Conservation (phyloP, 2,113 vertebrate genomes). For the Prietella phreatophila region DNA sequence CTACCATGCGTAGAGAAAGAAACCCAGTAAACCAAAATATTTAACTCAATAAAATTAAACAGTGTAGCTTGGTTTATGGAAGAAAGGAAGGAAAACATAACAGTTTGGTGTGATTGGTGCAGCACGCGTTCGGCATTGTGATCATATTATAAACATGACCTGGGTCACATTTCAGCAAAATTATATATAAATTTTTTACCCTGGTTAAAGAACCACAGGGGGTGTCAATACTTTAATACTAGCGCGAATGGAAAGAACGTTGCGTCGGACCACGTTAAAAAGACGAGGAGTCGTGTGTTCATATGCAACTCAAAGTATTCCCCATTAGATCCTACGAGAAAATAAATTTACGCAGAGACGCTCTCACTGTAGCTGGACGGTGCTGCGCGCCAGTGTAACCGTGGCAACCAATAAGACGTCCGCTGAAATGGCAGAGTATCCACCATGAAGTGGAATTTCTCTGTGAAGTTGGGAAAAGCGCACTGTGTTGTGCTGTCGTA, state of each 20-base stretch:
- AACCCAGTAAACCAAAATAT: background rate
- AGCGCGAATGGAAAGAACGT: background rate
- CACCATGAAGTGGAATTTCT: too few relatives aligned
- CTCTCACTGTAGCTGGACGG: too few relatives aligned
- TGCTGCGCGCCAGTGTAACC: too few relatives aligned
- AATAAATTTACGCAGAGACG: too few relatives aligned
- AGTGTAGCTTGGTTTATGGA: background rate
- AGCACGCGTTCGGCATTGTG: background rate
- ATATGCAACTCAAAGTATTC: too few relatives aligned
- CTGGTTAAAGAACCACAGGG: background rate
- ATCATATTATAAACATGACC: background rate
- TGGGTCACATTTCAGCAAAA: background rate
- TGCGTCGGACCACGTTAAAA: background rate
- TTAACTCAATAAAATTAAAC: conserved; percentile 1
- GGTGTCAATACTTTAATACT: background rate
- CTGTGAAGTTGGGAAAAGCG: too few relatives aligned
- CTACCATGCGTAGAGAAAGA: background rate
- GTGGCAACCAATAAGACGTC: too few relatives aligned
- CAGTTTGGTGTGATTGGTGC: background rate
- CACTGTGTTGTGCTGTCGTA: too few relatives aligned
- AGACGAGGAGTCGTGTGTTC: too few relatives aligned
- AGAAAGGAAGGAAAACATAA: background rate
- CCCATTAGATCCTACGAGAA: too few relatives aligned
- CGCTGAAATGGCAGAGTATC: too few relatives aligned
- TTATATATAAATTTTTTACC: too few relatives aligned